These are phyloP conservation scores for Drosophila subsilvestris DNA, from an alignment of 2,888 invertebrate species.

Conservation along the genomic window DNA sequence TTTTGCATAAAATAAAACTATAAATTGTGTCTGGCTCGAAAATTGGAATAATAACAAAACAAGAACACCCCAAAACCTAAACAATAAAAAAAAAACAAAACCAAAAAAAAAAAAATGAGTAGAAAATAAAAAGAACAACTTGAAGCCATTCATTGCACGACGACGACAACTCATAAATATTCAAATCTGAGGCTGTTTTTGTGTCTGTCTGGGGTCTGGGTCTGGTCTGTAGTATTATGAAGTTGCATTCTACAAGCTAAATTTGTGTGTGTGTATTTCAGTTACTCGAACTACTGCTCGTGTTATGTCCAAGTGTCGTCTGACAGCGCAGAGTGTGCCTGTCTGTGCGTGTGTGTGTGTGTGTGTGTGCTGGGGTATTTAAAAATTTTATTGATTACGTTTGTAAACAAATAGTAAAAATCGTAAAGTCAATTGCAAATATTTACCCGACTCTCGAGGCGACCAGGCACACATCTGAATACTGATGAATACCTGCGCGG, in stretches of 20 bases:
- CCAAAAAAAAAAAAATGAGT: constrained; percentile 6
- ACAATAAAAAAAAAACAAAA: constrained; percentile 7
- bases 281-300: constrained; percentile 2
- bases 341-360: constrained; percentile 8
- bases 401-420: constrained; percentile 74
- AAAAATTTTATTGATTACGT: constrained; percentile 67
- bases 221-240: constrained; percentile 17
- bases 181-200: constrained; percentile 33
- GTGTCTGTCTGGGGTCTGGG: constrained; percentile 22
- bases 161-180: constrained; percentile 71
- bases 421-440: constrained; percentile 72
- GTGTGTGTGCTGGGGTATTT: constrained; percentile 25
- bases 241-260: constrained; percentile 47
- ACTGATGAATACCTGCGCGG: constrained; percentile 10
- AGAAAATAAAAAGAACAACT: constrained; percentile 34
- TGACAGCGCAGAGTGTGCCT: constrained; percentile 2
- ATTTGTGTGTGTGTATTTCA: constrained; percentile 43
- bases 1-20: constrained; percentile 45
- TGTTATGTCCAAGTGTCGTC: constrained; percentile 8
- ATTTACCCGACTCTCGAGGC: constrained; percentile 55
- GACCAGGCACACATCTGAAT: constrained; percentile 21
- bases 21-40: constrained; percentile 51
- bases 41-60: constrained; percentile 29
- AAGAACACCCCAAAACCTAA: constrained; percentile 19
- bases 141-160: constrained; percentile 48